Base-by-base conservation (phyloP, 2,888 invertebrate species). In the Trachelus stipa region DNA sequence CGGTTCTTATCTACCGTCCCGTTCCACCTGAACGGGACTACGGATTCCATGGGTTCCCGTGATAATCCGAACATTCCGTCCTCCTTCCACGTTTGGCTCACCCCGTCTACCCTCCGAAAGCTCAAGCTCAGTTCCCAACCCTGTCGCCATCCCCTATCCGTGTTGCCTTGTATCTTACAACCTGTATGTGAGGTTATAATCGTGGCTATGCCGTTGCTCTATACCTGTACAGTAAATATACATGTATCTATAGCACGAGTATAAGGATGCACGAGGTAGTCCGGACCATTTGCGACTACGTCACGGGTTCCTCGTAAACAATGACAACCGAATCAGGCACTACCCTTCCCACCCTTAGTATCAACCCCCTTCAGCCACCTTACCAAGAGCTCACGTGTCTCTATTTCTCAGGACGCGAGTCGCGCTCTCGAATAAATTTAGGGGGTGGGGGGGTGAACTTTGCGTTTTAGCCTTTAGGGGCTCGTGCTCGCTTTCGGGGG, bases 21-120 rank as follows among this genome's bases (percentile, higher is more conserved):
- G 84, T 84, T 83, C 73, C 75, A 68, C 77, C 73, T 75, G 74
- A 33, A 74, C 79, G 76, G 77, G 77, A 68, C 77, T 79, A 82
- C 85, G 86, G 84, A 84, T 86, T 82, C 85, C 83, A 81, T 81
- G 83, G 83, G 81, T 86, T 85, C 83, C 80, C 83, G 86, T 82
- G 88, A 90, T 90, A 89, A 90, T 90, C 87, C 86, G 85, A 87
- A 88, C 87, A 87, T 89, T 89, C 84, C 86, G 84, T 84, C 83
- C 86, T 86, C 85, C 84, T 84, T 81, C 86, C 86, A 86, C 88
- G 88, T 88, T 85, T 83, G 40, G 79, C 82, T 56, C 75, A 3
- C 71, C 30, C 71, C 71, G 71, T 34, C 71, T 30, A 23, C 71
- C 31, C 40, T 40, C 40, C 4, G 40, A 40, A 40, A 40, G 40